These are phyloP conservation scores for Kryptopterus vitreolus DNA, from an alignment of 2,797 vertebrate species.

Conservation along the genomic window DNA sequence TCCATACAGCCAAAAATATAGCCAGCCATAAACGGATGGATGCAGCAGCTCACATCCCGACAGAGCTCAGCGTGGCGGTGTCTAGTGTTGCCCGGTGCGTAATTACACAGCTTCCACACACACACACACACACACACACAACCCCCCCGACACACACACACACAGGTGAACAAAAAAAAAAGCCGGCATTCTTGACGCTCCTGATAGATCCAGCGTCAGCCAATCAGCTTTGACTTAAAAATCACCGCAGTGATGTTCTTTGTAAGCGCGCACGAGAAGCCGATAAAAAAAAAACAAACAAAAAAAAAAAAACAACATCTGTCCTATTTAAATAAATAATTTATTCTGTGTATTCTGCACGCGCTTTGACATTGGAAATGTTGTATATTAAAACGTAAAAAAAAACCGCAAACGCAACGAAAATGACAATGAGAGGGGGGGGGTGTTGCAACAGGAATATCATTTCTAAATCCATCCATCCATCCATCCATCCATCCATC, in stretches of 20 bases:
- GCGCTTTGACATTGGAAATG: constrained; percentile 23
- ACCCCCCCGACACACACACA: not conserved
- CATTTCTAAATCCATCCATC: constrained; percentile 25
- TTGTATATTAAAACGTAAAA: not conserved
- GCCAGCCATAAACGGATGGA: constrained; percentile 14
- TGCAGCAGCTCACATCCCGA: constrained; percentile 21
- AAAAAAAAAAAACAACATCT: too few relatives aligned
- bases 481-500: constrained; percentile 27
- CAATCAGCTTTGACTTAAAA: constrained; percentile 35
- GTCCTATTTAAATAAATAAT: too few relatives aligned
- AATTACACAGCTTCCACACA: constrained; percentile 35
- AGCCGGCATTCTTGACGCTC: constrained; percentile 12
- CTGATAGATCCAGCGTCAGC: constrained; percentile 2
- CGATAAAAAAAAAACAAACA: too few relatives aligned
- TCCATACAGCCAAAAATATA: constrained; percentile 16
- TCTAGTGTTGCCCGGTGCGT: constrained; percentile 35
- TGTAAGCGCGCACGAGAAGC: not conserved
- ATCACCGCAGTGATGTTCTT: constrained; percentile 31
- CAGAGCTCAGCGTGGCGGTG: constrained; percentile 22
- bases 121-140: not conserved
- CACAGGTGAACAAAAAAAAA: constrained; percentile 41
- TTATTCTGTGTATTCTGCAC: too few relatives aligned
- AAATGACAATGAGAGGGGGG: constrained; percentile 16
- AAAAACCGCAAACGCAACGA: constrained; percentile 27
- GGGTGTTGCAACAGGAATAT: constrained; percentile 17